Evolutionary conservation across 2,113 vertebrate genomes (phyloP), one percentile per base, ranked within the genome.

Genomic region (Hystrix cristata): DNA sequence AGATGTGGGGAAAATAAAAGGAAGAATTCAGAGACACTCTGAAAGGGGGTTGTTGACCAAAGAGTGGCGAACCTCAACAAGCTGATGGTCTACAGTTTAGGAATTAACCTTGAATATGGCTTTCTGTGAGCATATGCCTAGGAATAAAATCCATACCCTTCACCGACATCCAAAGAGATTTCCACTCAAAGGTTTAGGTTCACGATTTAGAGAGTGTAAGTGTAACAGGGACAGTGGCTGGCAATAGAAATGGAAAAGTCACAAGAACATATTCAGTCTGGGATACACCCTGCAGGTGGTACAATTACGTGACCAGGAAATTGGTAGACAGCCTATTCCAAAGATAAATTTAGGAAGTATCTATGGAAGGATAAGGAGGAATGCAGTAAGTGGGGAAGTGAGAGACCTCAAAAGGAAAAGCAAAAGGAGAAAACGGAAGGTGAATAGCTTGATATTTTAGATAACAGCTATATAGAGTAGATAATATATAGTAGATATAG

Each of bases 91-190:
- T 79, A 48, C 19, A 67, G 10, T 31, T 90, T 94, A 94, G 25
- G n/a, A 93, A 78, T 15, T 21, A 78, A 6, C 18, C 27, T 74
- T 64, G 31, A 91, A 91, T 71, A 76, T 53, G 59, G 21, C 5
- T 80, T 92, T 92, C 16, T 23, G 79, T 14, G 11, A 79, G 25
- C 7, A 19, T 78, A 92, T 71, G 13, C 53, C 82, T 74, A 25
- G 85, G 71, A 86, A 87, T 8, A 90, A 94, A 88, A 81, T 71
- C 64, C 51, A 95, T 19, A 91, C 21, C 67, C 34, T 91, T 95
- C 55, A 74, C 93, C n/a, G 18, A 80, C 64, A 92, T 31, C 60
- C 18, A 93, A 87, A 57, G 46, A 43, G 21, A 59, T 80, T 76
- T 95, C 31, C 74, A 53, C 31, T 84, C 31, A 55, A 94, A 87